These are phyloP conservation scores for human (Homo sapiens) DNA, from an alignment of 2,113 vertebrate genomes.

Conservation along the genomic window DNA sequence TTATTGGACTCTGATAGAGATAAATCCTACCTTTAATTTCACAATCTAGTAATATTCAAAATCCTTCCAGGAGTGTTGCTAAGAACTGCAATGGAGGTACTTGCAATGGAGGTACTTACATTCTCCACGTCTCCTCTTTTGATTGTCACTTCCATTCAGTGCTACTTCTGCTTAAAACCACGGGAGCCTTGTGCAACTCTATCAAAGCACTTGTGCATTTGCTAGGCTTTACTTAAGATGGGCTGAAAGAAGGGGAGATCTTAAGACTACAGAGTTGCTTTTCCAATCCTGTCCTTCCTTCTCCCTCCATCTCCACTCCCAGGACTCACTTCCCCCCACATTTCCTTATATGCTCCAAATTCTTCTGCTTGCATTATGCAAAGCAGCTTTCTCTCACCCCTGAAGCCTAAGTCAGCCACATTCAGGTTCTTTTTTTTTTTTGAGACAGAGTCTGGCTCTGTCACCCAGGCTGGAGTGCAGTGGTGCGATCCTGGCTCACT, in stretches of 20 bases:
- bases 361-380: neutral
- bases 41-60: neutral
- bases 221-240: neutral
- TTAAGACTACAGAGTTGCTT: neutral
- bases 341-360: neutral
- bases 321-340: neutral
- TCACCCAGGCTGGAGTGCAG: too few species aligned
- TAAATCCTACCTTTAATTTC: neutral
- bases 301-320: neutral
- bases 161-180: neutral
- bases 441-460: too few species aligned
- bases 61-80: neutral
- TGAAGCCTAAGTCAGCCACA: neutral
- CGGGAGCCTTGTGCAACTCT: neutral
- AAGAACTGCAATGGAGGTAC: neutral
- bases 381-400: neutral
- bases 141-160: neutral
- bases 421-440: neutral
- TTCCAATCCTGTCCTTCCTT: neutral
- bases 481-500: too few species aligned
- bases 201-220: neutral
- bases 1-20: neutral
- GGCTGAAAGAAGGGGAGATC: neutral
- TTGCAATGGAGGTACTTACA: neutral
- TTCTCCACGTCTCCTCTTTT: neutral